Evolutionary conservation across 1,140 invertebrate genomes (phyloP), one percentile per base, ranked within the genome.

Genomic region (Penaeus vannamei): DNA sequence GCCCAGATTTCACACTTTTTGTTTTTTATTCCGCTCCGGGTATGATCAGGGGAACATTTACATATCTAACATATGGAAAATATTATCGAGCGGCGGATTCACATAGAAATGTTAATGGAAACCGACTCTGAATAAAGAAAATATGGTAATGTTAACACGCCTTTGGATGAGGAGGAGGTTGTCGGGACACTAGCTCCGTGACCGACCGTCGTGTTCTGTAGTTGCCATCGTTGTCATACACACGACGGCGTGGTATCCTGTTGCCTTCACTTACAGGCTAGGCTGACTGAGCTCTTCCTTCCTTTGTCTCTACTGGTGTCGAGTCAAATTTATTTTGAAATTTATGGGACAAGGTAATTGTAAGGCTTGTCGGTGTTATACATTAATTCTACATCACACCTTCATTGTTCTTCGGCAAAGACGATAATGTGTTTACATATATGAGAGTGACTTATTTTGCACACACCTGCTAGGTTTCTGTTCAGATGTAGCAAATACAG

Each of bases 81-180:
- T 76, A 76, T 59, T 46, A 69, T n/a, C 59, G 60, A 22, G 61
- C 83, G 61, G 26, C 83, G 61, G 62, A 20, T 84, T 84, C 83
- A 84, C 83, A 66, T 66, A 66, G 83, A 84, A 84, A 84, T 84
- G 83, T 84, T 84, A 84, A 84, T 84, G 83, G 61, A 32, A 66
- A 66, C 61, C 62, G 61, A 84, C 83, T 66, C 60, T 22, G 83
- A 69, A 66, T 84, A 69, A 66, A 84, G 83, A 84, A 84, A 84
- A 84, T 84, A 66, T 84, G 83, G 83, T 66, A 84, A 84, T 84
- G 83, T 84, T 66, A 84, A 84, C 83, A 84, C 32, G 19, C 14
- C 29, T 61, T 69, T 36, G 32, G 62, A 69, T 36, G 83, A 69
- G 83, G 32, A 42, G 83, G 60, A 84, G 53, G 62, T 20, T 66